Evolutionary conservation across 1,140 invertebrate genomes (phyloP), one percentile per base, ranked within the genome.

Genomic region (Geopemphigus sp.): DNA sequence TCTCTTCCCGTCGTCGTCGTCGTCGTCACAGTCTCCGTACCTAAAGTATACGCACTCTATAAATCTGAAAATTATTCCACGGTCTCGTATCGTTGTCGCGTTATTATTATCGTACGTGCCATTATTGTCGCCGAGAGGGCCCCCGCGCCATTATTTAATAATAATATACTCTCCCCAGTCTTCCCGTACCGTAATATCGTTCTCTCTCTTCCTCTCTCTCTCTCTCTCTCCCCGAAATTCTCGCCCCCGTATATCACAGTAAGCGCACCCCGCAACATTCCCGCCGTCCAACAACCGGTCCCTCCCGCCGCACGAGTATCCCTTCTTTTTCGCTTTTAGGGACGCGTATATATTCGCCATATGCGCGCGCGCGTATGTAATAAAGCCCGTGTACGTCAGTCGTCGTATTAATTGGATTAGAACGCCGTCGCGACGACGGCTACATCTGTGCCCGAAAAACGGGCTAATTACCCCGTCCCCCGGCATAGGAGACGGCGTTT

Each of bases 61-160:
- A 76, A 76, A 76, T 76, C 73, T 76, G 59, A 76, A 76, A 76
- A 76, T 76, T 76, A 76, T 76, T 76, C 73, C 24, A 76, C 73
- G 73, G 73, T 76, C 73, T 76, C 54, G 73, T 76, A 76, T 74
- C 57, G 59, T 68, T 24, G 22, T 74, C 15, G 17, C 53, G 54
- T 72, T 72, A 54, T 53, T 53, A 59, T 32, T 63, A 63, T 19
- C 19, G 26, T 47, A 57, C 73, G 47, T 8, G 73, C 73, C 73
- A 76, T 76, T 76, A 76, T 76, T 56, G 29, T 56, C 59, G 24
- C 32, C 56, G 32, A 73, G 56, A n/a, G n/a, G n/a, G n/a, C n/a
- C n/a, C n/a, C n/a, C n/a, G n/a, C n/a, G n/a, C n/a, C n/a, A n/a
- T n/a, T n/a, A n/a, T n/a, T n/a, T 73, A 73, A 73, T 32, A 32